Base-by-base conservation (phyloP, 2,797 vertebrate genomes). In the Intellagama lesueurii region DNA sequence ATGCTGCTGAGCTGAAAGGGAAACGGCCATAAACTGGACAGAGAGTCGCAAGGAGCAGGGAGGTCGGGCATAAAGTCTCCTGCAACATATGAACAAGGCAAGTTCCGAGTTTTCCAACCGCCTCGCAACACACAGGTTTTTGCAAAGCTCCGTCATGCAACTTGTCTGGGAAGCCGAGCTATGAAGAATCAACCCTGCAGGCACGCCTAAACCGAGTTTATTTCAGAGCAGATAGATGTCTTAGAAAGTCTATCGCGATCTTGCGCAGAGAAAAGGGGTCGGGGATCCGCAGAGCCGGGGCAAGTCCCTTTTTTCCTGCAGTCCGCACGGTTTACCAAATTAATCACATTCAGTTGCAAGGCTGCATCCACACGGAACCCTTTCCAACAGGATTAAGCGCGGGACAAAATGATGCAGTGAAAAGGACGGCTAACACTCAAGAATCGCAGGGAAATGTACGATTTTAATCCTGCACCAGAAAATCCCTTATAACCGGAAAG, bases 191-290 rank as follows among this genome's bases (percentile, higher is more conserved):
- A 66, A 66, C 19, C 44, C 19, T 1, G 19, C 44, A n/a, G n/a
- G n/a, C 9, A 52, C 0, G 24, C 12, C 49, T 26, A 17, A 4
- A 49, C 6, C 40, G 6, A 1, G 4, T 17, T 26, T 14, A 22
- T 70, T 49, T 22, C 56, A 56, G 24, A 68, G 3, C 0, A 79
- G 49, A 73, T 80, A 79, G 49, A 73, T 80, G 28, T 73, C 40
- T 35, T 76, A 12, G 72, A 52, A 80, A 79, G 9, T 28, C 77
- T 24, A 9, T 19, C 14, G 22, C 11, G 22, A n/a, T 52, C 64
- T 56, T 76, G 2, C 32, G 26, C 1, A 7, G 35, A 52, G 26
- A 14, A 12, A 28, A 9, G 6, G 1, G 28, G 24, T 30, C 1
- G 4, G 22, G 14, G 19, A 76, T 30, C 7, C 24, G 6, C 5